Evolutionary conservation across 2,888 invertebrate genomes (phyloP).

Genomic region (Leptopilina syphax): DNA sequence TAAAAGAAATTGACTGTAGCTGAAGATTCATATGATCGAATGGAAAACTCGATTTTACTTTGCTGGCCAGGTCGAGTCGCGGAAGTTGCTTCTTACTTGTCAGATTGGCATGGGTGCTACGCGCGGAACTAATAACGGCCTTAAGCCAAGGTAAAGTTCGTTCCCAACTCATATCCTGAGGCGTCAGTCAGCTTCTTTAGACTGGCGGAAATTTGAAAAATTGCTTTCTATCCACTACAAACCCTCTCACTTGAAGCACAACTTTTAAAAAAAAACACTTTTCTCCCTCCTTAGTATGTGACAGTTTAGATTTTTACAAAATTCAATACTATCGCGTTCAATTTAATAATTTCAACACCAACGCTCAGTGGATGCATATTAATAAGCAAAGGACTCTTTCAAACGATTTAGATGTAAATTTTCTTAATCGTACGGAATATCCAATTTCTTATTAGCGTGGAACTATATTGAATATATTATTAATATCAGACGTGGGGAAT

Average conservation of each 20-base stretch:
- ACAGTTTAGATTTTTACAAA: no score
- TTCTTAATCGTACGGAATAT: background rate
- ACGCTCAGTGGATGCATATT: no score
- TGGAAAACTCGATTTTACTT: conserved; percentile 69
- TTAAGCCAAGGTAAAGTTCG: conserved; percentile 67
- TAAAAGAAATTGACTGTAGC: conserved; percentile 59
- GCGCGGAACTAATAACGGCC: conserved; percentile 66
- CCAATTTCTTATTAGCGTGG: background rate
- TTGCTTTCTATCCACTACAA: conserved; percentile 58
- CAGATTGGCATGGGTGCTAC: conserved; percentile 68
- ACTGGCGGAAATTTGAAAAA: conserved; percentile 64
- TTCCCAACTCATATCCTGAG: conserved; percentile 72
- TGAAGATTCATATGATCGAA: conserved; percentile 67
- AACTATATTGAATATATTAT: background rate
- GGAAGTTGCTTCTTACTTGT: conserved; percentile 72
- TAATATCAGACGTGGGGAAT: background rate
- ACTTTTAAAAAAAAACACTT: background rate
- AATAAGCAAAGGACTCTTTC: background rate
- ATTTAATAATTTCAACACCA: no score
- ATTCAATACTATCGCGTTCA: no score
- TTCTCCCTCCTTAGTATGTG: background rate
- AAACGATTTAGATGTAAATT: background rate
- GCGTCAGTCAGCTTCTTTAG: conserved; percentile 63
- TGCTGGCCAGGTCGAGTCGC: conserved; percentile 60
- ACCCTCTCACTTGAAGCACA: background rate